Base-by-base conservation (phyloP, 64 coral and sea anemone genomes). In the Pocillopora damicornis region DNA sequence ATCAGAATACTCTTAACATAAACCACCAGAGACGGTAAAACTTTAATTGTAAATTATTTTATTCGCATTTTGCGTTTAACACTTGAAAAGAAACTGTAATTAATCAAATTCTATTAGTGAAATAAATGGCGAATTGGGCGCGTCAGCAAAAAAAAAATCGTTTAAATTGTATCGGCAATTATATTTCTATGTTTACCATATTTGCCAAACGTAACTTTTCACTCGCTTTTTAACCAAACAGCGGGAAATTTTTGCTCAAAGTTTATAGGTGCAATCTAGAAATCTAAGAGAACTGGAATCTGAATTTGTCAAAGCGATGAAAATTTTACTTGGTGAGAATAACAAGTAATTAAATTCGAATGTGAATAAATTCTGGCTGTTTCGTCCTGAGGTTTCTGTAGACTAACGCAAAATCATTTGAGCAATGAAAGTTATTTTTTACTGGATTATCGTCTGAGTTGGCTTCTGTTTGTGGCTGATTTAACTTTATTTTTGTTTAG, bases 1-100 rank as follows among this genome's bases (percentile, higher is more conserved):
- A 16, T 81, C 61, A 61, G 30, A 30, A 59, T 59, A 16, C 34
- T 34, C 17, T 63, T 63, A 81, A 81, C 35, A 81, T 63, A 18
- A 11, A 23, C 45, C 38, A 72, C 69, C 51, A 20, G 18, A 58
- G 65, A n/a, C 42, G 13, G 35, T 15, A 38, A 85, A 85, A 85
- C 37, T 73, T 85, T 58, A 85, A 85, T 85, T 85, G 65, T 25
- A 85, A 23, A 2, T 57, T 22, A 38, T 72, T 60, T 37, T 51
- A 51, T 71, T 22, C 22, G 13, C 81, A 56, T 58, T 85, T n/a
- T 57, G 18, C 36, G 38, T 72, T 72, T 71, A 85, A 26, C 35
- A 85, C 35, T 73, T 85, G 13, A 72, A 15, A 37, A 16, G 58
- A 85, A 23, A 23, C 11, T 75, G 18, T 35, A 30, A 30, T 16